These are phyloP conservation scores for Ormyrus rosae DNA, from an alignment of 2,888 invertebrate species.

Conservation along the genomic window DNA sequence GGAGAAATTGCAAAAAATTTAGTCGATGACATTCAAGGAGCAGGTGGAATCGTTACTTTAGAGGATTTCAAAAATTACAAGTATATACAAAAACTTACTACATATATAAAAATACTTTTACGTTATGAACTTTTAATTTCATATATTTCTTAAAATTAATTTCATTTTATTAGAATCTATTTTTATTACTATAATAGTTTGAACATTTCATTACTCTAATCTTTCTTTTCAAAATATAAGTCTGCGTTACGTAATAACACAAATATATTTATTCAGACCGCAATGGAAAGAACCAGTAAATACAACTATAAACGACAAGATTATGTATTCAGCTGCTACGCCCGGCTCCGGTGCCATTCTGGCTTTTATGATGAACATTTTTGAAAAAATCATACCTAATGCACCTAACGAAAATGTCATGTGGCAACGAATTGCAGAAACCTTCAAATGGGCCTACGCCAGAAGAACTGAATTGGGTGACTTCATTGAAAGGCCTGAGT, in stretches of 20 bases:
- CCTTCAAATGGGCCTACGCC: slow-evolving; percentile 94
- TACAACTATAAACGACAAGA: slow-evolving; percentile 79
- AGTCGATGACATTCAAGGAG: slow-evolving; percentile 82
- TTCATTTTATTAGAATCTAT: no score
- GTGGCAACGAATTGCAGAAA: slow-evolving; percentile 89
- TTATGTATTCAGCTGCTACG: slow-evolving; percentile 86
- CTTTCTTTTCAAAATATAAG: no score
- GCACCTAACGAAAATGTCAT: slow-evolving; percentile 66
- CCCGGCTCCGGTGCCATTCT: slow-evolving; percentile 92
- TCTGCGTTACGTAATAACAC: no score
- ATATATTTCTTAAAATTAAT: slow-evolving; percentile 58
- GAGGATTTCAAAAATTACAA: slow-evolving; percentile 84
- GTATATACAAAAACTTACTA: slow-evolving; percentile 63
- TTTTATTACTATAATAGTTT: no score
- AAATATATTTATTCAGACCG: slow-evolving; percentile 72
- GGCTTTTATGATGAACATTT: slow-evolving; percentile 87
- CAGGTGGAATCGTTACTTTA: slow-evolving; percentile 84
- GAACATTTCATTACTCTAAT: no score
- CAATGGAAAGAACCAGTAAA: slow-evolving; percentile 82
- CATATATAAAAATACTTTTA: neutral
- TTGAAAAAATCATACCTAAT: slow-evolving; percentile 79
- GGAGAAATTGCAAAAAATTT: slow-evolving; percentile 84
- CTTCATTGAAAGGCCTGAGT: slow-evolving; percentile 73
- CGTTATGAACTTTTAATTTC: neutral
- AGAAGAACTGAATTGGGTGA: slow-evolving; percentile 91